phyloP scores from a whole-genome alignment of 2,113 vertebrate species.

The Callipepla californica region DNA sequence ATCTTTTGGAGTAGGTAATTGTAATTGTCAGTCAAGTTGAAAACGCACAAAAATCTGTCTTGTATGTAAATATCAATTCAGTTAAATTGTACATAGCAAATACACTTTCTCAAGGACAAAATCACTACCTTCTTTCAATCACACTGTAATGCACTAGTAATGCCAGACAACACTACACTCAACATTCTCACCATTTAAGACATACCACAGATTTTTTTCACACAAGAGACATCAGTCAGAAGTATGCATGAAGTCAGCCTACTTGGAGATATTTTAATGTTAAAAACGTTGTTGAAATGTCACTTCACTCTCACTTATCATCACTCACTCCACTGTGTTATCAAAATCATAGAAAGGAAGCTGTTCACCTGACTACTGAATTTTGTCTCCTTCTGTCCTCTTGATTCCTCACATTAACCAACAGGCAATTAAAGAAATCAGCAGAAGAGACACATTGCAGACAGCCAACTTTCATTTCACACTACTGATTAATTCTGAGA shows the following conservation, averaged over 20 bases:
- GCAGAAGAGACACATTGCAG: slow-evolving; percentile 21
- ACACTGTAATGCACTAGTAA: neutral
- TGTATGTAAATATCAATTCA: neutral
- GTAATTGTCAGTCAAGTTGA: neutral
- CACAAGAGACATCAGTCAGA: neutral
- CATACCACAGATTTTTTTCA: slow-evolving; percentile 6
- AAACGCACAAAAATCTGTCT: neutral
- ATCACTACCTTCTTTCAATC: neutral
- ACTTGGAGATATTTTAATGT: neutral
- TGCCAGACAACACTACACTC: slow-evolving; percentile 8
- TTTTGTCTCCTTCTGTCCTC: neutral
- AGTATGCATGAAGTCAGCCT: neutral
- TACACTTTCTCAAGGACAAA: neutral
- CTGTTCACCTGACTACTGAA: slow-evolving; percentile 10
- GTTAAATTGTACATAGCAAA: neutral
- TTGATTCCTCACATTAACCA: slow-evolving; percentile 1
- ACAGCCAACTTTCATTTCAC: slow-evolving; percentile 26
- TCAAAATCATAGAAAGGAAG: neutral
- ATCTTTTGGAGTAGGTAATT: neutral
- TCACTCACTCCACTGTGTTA: neutral
- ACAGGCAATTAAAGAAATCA: slow-evolving; percentile 27
- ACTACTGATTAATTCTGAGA: slow-evolving; percentile 42
- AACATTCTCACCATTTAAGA: slow-evolving; percentile 6
- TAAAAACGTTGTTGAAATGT: neutral
- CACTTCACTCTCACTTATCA: slow-evolving; percentile 17